Evolutionary conservation across 1,140 invertebrate genomes (phyloP).

Genomic region (Drosophila tsacasi): DNA sequence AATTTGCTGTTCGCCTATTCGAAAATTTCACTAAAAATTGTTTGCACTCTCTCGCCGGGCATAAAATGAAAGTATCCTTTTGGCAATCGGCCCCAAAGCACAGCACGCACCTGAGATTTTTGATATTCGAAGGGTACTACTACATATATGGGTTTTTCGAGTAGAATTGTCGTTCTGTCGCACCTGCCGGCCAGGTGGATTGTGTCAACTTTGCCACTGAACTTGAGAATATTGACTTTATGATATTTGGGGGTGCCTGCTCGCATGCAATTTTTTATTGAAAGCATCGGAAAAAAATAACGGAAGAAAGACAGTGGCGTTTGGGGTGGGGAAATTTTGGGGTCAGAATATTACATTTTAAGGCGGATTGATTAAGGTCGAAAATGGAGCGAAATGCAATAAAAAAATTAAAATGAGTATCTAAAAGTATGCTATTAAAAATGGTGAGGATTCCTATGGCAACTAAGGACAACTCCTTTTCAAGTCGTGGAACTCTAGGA

Average conservation of each 20-base stretch:
- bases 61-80: constrained; percentile 84
- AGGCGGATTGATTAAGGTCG: too few relatives aligned
- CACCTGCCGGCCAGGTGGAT: constrained; percentile 46
- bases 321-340: background rate
- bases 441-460: background rate
- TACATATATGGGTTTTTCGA: constrained; percentile 1
- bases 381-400: background rate
- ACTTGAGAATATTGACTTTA: constrained; percentile 11
- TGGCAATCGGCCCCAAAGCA: constrained; percentile 23
- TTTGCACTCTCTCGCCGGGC: constrained; percentile 82
- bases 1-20: constrained; percentile 85
- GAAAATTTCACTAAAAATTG: constrained; percentile 85
- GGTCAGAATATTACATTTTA: background rate
- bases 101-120: constrained; percentile 8
- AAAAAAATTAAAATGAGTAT: background rate
- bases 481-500: too few relatives aligned
- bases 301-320: background rate
- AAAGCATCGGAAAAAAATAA: background rate
- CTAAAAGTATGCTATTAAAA: background rate
- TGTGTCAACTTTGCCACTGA: constrained; percentile 35
- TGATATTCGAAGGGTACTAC: constrained; percentile 1
- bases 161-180: constrained; percentile 20
- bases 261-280: constrained; percentile 23
- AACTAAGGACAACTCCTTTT: too few relatives aligned
- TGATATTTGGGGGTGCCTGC: constrained; percentile 7